Base-by-base conservation (phyloP, 1,140 invertebrate species). In the Caenorhabditis latens region DNA sequence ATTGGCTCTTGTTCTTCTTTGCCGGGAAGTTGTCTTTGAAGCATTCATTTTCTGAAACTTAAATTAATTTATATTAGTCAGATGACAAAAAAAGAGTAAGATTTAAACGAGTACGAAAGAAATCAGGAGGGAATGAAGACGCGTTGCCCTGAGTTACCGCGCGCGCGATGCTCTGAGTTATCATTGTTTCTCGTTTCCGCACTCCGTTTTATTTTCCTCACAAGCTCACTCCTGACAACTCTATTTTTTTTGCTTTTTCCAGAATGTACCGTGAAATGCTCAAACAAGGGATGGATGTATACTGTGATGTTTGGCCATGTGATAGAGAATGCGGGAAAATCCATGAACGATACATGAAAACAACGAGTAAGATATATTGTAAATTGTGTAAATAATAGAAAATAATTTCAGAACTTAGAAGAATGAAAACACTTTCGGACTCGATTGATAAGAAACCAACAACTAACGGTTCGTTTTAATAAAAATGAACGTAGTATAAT, bases 241-340 rank as follows among this genome's bases (percentile, higher is more conserved):
- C 32, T 32, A 32, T 1, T 32, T 32, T n/a, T 32, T 48, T 4
- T 50, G 1, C 24, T 53, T 32, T 4, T 79, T 79, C 13, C 40
- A 79, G 71, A 3, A 79, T 79, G 71, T 79, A 79, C 53, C 71
- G 71, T 5, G 71, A 79, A 50, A 79, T 79, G 71, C 71, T 79
- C 9, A 13, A 79, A 43, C 43, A 79, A 11, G 43, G 71, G 46
- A 75, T 79, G 3, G 46, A 79, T 5, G 3, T 79, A 4, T 79
- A 79, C 46, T 79, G 71, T n/a, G 43, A 79, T 24, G 42, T 24
- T 4, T 79, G 71, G 71, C 71, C 71, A n/a, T 79, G 71, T 24
- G 71, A 79, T 79, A 13, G 71, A 50, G 71, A 79, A 24, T 79
- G 71, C 53, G 71, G 71, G 11, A 79, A 79, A 40, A 53, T 79